A percentile compares a stretch with the other conserved stretches of the same genome.
These are phyloP conservation scores for Uropsilus gracilis DNA, from an alignment of 2,113 vertebrate species.

Conservation along the genomic window DNA sequence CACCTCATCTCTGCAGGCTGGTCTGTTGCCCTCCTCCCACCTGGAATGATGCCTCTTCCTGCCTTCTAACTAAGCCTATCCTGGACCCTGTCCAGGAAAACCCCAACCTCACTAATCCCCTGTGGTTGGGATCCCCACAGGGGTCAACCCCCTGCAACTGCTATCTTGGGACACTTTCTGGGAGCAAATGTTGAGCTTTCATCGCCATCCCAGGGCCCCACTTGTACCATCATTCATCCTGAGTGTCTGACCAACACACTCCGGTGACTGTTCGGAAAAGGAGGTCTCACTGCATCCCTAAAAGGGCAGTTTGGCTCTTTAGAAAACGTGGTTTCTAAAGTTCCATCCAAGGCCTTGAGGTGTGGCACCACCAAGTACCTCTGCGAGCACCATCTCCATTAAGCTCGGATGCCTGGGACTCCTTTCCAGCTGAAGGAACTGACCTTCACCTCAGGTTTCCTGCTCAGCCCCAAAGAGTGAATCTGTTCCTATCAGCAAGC, in stretches of 20 bases:
- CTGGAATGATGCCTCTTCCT: not conserved
- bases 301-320: not conserved
- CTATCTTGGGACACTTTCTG: not conserved
- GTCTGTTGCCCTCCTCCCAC: not conserved
- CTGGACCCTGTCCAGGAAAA: not conserved
- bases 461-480: not conserved
- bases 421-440: not conserved
- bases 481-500: too few species aligned
- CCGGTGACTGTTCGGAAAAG: not conserved
- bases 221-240: too few species aligned
- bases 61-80: not conserved
- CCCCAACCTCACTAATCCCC: not conserved
- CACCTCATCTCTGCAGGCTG: not conserved
- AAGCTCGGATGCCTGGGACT: not conserved
- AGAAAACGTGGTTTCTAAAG: not conserved
- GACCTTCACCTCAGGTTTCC: not conserved
- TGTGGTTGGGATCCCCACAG: not conserved
- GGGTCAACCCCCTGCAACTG: not conserved
- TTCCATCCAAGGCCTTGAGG: not conserved
- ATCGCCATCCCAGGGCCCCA: not conserved
- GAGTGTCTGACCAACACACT: not conserved
- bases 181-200: not conserved
- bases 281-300: not conserved
- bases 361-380: not conserved
- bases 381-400: fast-evolving